phyloP scores from a whole-genome alignment of 1,140 invertebrate genomes.

The Solenopsis fugax region DNA sequence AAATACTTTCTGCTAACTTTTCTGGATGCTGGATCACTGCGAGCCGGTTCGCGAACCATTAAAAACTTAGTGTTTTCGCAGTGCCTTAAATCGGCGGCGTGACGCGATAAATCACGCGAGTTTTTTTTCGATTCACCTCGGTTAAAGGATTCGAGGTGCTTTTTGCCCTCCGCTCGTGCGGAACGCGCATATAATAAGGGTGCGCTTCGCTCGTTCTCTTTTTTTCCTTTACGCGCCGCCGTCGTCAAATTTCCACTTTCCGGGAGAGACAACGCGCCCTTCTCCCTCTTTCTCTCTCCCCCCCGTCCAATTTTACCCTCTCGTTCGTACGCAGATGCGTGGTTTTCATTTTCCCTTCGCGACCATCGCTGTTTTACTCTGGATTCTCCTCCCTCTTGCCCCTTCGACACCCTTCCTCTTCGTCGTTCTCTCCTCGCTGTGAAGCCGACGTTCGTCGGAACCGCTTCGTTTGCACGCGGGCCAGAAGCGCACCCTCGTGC shows the following conservation, averaged over 20 bases:
- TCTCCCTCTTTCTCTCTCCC: background rate
- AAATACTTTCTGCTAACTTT: no score
- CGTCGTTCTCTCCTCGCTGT: background rate
- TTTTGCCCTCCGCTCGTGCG: constrained; percentile 52
- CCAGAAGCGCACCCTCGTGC: constrained; percentile 63
- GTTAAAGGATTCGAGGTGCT: constrained; percentile 69
- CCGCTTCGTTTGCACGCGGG: constrained; percentile 61
- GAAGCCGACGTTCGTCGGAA: background rate
- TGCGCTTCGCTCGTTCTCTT: constrained; percentile 16
- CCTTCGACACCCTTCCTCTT: constrained; percentile 2
- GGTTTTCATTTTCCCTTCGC: constrained; percentile 66
- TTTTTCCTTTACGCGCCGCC: constrained; percentile 15
- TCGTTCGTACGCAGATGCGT: constrained; percentile 73
- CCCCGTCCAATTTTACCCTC: constrained; percentile 21
- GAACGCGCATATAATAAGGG: constrained; percentile 68
- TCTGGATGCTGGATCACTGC: no score
- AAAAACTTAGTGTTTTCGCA: constrained; percentile 14
- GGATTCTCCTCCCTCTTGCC: constrained; percentile 37
- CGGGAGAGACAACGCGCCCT: constrained; percentile 62
- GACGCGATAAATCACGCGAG: constrained; percentile 73
- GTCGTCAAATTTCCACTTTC: constrained; percentile 76
- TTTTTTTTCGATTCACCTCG: constrained; percentile 34
- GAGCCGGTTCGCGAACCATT: background rate
- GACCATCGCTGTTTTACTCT: constrained; percentile 61
- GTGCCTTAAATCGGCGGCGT: constrained; percentile 64